A percentile compares a stretch with the other conserved stretches of the same genome.
Evolutionary conservation across 2,797 vertebrate species (phyloP).

Genomic region (Netta rufina): DNA sequence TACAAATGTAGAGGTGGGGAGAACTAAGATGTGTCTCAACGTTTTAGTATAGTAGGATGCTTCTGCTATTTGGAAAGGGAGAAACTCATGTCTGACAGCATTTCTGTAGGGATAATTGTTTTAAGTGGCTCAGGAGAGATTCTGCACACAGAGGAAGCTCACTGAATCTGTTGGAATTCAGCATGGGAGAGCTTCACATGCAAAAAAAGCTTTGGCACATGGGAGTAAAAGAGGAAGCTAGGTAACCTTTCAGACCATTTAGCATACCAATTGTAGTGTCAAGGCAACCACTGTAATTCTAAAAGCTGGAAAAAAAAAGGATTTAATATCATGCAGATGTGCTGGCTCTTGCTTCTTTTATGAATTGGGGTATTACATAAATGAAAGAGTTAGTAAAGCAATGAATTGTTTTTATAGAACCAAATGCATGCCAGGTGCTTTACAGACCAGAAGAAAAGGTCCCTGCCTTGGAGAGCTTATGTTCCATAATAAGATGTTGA

Average conservation of each 20-base stretch:
- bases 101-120: neutral
- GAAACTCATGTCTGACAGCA: neutral
- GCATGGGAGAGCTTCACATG: neutral
- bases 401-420: neutral
- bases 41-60: neutral
- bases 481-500: neutral
- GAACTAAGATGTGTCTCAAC: neutral
- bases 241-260: conserved; percentile 13
- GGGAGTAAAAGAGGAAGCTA: neutral
- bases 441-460: neutral
- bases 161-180: neutral
- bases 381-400: neutral
- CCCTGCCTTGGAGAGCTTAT: neutral
- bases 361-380: conserved; percentile 5
- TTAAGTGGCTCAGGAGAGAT: neutral
- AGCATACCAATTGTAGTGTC: neutral
- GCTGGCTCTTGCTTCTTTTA: neutral
- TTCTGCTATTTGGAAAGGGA: neutral
- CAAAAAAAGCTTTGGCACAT: neutral
- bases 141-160: neutral
- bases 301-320: neutral
- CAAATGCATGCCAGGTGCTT: neutral
- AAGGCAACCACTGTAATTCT: neutral
- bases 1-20: neutral
- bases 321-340: conserved; percentile 42